phyloP scores from a whole-genome alignment of 1,140 invertebrate species.

The Drosophila orena region DNA sequence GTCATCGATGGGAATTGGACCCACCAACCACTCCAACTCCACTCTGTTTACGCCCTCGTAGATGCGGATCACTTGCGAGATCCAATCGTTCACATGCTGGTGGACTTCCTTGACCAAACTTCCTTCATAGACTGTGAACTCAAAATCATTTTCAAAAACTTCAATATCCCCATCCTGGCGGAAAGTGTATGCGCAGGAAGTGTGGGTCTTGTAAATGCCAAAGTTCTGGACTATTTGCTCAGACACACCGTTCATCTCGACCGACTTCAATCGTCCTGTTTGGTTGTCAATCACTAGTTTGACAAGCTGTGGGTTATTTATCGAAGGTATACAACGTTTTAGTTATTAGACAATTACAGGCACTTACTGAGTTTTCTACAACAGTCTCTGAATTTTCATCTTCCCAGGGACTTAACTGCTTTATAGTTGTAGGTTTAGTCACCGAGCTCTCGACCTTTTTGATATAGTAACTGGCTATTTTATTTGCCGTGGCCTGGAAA shows the following conservation, averaged over 20 bases:
- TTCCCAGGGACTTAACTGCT: background rate
- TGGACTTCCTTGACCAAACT: slow-evolving; percentile 93
- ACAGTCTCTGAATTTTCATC: slow-evolving; percentile 25
- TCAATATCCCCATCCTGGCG: slow-evolving; percentile 87
- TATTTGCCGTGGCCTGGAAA: slow-evolving; percentile 86
- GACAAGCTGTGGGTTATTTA: slow-evolving; percentile 24
- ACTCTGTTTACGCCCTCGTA: slow-evolving; percentile 89
- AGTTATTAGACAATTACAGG: background rate
- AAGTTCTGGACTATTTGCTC: slow-evolving; percentile 88
- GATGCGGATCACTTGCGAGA: slow-evolving; percentile 92
- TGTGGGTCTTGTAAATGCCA: slow-evolving; percentile 90
- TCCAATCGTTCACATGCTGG: slow-evolving; percentile 90
- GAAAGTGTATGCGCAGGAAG: slow-evolving; percentile 95
- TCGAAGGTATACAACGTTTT: background rate
- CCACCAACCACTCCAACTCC: slow-evolving; percentile 97
- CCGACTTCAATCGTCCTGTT: slow-evolving; percentile 85
- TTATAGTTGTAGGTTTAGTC: background rate
- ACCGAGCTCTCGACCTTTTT: slow-evolving; percentile 9
- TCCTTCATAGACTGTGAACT: slow-evolving; percentile 86
- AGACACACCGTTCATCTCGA: slow-evolving; percentile 85
- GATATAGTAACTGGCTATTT: slow-evolving; percentile 52
- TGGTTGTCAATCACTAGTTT: slow-evolving; percentile 47
- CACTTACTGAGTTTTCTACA: slow-evolving; percentile 59
- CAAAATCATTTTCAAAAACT: slow-evolving; percentile 85
- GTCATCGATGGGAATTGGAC: slow-evolving; percentile 94